phyloP scores from a whole-genome alignment of 1,140 invertebrate species.

The Drosophila orosa region DNA sequence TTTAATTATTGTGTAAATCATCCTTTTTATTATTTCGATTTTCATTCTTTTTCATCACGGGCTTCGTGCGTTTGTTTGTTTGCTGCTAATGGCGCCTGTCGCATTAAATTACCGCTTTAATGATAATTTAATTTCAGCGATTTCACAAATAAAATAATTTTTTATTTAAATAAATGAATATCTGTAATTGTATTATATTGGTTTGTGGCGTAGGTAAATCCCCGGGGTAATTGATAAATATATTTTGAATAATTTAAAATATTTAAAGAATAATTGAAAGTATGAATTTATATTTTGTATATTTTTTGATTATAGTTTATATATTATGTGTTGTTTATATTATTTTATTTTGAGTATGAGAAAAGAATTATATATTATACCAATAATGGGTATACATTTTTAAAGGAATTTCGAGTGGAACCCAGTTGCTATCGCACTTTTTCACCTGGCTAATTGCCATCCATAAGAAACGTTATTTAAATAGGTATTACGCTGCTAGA shows the following conservation, averaged over 20 bases:
- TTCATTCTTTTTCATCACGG: conserved; percentile 12
- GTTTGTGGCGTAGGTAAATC: background rate
- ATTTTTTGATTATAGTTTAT: no score
- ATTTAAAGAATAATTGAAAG: background rate
- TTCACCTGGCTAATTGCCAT: conserved; percentile 9
- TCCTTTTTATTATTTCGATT: conserved; percentile 62
- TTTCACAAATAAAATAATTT: conserved; percentile 43
- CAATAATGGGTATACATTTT: background rate
- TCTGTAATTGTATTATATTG: conserved; percentile 8
- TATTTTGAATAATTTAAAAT: background rate
- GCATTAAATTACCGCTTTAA: conserved; percentile 69
- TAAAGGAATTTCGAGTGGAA: background rate
- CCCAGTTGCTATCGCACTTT: conserved; percentile 7
- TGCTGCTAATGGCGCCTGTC: conserved; percentile 26
- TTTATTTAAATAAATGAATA: conserved; percentile 11
- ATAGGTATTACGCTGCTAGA: conserved; percentile 11
- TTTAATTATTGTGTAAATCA: conserved; percentile 80
- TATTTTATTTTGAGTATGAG: background rate
- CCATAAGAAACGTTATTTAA: conserved; percentile 12
- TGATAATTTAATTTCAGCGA: conserved; percentile 52
- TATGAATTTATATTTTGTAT: background rate
- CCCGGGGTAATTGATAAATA: background rate
- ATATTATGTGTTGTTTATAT: no score
- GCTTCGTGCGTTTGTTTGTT: conserved; percentile 3
- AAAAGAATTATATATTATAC: no score